phyloP scores from a whole-genome alignment of 64 coral and sea anemone genomes.

The Stylophora pistillata region DNA sequence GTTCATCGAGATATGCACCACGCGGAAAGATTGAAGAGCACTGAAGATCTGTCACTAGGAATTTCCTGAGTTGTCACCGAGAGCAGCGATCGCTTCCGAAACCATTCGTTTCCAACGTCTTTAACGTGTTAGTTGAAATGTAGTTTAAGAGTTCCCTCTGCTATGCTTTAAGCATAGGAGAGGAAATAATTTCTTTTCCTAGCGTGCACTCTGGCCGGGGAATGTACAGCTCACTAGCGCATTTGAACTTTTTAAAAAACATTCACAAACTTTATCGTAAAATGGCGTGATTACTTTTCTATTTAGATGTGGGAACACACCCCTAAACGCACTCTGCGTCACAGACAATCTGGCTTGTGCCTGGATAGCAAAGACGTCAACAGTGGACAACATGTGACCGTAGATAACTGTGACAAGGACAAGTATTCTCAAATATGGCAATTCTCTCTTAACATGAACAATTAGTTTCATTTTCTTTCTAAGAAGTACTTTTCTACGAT shows the following conservation, averaged over 20 bases:
- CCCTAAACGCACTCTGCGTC: constrained; percentile 51
- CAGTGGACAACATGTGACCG: constrained; percentile 53
- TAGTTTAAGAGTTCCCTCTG: no score
- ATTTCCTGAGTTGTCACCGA: no score
- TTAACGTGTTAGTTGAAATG: no score
- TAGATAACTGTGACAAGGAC: constrained; percentile 49
- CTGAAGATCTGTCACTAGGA: no score
- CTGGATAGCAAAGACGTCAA: constrained; percentile 67
- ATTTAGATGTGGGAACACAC: constrained; percentile 88
- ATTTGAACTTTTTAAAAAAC: background rate
- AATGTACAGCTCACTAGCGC: no score
- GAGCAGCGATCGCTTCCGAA: no score
- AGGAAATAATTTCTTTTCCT: no score
- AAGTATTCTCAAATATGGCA: constrained; percentile 83
- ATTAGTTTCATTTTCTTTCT: background rate
- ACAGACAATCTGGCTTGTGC: constrained; percentile 77
- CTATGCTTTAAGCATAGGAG: no score
- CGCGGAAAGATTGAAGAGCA: no score
- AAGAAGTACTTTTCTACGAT: background rate
- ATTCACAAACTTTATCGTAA: background rate
- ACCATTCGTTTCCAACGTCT: no score
- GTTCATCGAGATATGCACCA: no score
- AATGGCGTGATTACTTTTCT: background rate
- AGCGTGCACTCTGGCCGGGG: no score
- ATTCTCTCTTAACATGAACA: constrained; percentile 82